Percentiles rank a stretch among this genome's conserved stretches.
These are phyloP conservation scores for Bucco capensis DNA, from an alignment of 2,113 vertebrate species.

Conservation along the genomic window DNA sequence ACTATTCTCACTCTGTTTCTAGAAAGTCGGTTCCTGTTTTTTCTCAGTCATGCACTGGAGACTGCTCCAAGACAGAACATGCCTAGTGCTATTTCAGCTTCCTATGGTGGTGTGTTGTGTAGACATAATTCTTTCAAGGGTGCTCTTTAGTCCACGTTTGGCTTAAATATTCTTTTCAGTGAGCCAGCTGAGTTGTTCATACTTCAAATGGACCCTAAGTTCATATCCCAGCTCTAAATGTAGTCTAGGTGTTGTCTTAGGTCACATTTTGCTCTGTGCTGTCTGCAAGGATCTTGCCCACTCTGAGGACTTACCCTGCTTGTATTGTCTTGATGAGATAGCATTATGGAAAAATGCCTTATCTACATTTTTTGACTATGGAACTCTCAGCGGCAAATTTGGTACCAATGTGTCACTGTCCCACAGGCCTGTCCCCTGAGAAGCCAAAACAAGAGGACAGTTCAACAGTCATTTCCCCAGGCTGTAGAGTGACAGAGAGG, in stretches of 20 bases:
- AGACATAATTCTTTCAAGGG: background rate
- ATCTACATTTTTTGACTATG: background rate
- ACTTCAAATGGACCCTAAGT: background rate
- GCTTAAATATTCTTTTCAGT: background rate
- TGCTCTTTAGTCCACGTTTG: background rate
- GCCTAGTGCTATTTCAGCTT: background rate
- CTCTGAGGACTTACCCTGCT: background rate
- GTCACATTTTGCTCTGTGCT: background rate
- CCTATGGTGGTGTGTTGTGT: background rate
- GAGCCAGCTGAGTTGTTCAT: background rate
- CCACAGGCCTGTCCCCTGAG: background rate
- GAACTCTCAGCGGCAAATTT: background rate
- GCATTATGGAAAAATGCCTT: background rate
- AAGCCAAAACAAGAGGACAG: slow-evolving; percentile 18
- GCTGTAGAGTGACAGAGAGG: background rate
- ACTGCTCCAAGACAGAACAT: background rate
- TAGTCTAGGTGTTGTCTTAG: background rate
- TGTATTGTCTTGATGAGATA: background rate
- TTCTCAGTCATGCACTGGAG: background rate
- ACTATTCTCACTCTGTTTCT: background rate
- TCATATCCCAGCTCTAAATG: background rate
- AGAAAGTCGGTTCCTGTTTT: background rate
- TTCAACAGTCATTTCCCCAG: background rate
- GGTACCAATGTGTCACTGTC: background rate
- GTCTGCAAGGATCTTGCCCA: background rate